Conservation (phyloP, 2,797 vertebrate species). For the Arnoldichthys spilopterus region DNA sequence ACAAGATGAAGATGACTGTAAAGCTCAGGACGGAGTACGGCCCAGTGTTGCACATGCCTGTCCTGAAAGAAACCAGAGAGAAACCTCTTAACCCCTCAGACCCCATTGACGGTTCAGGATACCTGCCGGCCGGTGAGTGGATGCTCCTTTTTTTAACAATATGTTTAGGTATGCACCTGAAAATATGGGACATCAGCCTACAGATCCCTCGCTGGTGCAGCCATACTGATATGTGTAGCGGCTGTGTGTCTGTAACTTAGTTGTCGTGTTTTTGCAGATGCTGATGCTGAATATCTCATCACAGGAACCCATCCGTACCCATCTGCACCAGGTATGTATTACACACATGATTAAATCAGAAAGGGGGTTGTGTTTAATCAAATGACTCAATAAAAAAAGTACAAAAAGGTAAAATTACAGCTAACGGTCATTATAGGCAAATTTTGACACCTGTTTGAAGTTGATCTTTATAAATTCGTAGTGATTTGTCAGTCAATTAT, state of each 20-base stretch:
- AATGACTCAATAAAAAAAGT: too few relatives aligned
- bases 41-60: slow-evolving; percentile 93
- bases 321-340: slow-evolving; percentile 88
- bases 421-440: too few relatives aligned
- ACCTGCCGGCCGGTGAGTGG: slow-evolving; percentile 82
- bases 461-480: too few relatives aligned
- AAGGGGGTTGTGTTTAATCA: too few relatives aligned
- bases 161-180: not conserved
- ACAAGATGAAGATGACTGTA: slow-evolving; percentile 89
- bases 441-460: too few relatives aligned
- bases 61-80: slow-evolving; percentile 89
- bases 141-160: not conserved
- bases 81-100: slow-evolving; percentile 72
- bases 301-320: slow-evolving; percentile 97
- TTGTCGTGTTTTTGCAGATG: slow-evolving; percentile 67
- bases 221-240: too few relatives aligned
- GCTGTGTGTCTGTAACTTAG: too few relatives aligned
- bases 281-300: slow-evolving; percentile 92
- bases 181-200: too few relatives aligned
- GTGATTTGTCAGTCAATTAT: too few relatives aligned
- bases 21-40: slow-evolving; percentile 90
- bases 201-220: too few relatives aligned
- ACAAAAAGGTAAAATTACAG: too few relatives aligned
- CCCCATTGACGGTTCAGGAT: slow-evolving; percentile 80
- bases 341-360: not conserved